phyloP scores from a whole-genome alignment of 2,113 vertebrate genomes.

The human (Homo sapiens) region GRCh38 chr4:54820501-54821000 shows the following conservation, averaged over 20 bases:
- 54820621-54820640: not conserved
- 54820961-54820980: not conserved
- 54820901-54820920: not conserved
- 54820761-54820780: not conserved
- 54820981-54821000: not conserved
- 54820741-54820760: not conserved
- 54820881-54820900: not conserved
- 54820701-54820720: not conserved
- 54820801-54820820: not conserved
- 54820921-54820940: not conserved
- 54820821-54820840: not conserved
- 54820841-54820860: no score
- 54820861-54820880: not conserved
- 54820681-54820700: not conserved
- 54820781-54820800: not conserved
- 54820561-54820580: not conserved
- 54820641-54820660: not conserved
- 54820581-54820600: not conserved
- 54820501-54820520: not conserved
- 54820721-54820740: not conserved
- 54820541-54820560: not conserved
- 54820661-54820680: constrained; percentile 25
- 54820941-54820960: not conserved
- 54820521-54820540: constrained; percentile 14
- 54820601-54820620: not conserved